Base-by-base conservation (phyloP, 2,797 vertebrate species). In the Microcaecilia unicolor region DNA sequence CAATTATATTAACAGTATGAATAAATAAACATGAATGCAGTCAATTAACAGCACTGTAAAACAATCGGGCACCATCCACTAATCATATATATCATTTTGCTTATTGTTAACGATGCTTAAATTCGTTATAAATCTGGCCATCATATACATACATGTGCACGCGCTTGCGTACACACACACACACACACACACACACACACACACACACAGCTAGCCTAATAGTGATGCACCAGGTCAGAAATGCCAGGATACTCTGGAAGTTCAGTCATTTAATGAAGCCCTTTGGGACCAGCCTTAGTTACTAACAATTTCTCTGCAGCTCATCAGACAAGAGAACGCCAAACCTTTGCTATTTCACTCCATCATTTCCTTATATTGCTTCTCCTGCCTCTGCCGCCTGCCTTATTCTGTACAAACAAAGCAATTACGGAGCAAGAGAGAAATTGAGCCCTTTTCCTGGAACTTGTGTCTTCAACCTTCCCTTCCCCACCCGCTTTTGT, bases 241-340 rank as follows among this genome's bases (percentile, higher is more conserved):
- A 70, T 70, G 77, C 72, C 75, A 63, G 69, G 71, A 61, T 46
- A 38, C 51, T 41, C 71, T 48, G 62, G 51, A 76, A 67, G 73
- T 55, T 72, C 77, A 74, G 76, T 63, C 77, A 51, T 66, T 84
- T 85, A 82, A 86, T 78, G 80, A 86, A 76, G 51, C 78, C 80
- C 81, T 73, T 61, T 32, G 83, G 83, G 83, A 81, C 60, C 42
- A 49, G 49, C 46, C 67, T 57, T 55, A 28, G 61, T 64, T 74
- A 53, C 78, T 78, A 64, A 58, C 69, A 49, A 47, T 76, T 72
- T 58, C 71, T 73, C 60, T 78, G 56, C 62, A 56, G 62, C 64
- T 59, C 62, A 42, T 70, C 76, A 80, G 74, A 69, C 72, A 55
- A 46, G 58, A 52, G 72, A 58, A 34, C 67, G 39, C 1, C 57